Base-by-base conservation (phyloP, 2,113 vertebrate genomes). In the Cyrtonyx montezumae region DNA sequence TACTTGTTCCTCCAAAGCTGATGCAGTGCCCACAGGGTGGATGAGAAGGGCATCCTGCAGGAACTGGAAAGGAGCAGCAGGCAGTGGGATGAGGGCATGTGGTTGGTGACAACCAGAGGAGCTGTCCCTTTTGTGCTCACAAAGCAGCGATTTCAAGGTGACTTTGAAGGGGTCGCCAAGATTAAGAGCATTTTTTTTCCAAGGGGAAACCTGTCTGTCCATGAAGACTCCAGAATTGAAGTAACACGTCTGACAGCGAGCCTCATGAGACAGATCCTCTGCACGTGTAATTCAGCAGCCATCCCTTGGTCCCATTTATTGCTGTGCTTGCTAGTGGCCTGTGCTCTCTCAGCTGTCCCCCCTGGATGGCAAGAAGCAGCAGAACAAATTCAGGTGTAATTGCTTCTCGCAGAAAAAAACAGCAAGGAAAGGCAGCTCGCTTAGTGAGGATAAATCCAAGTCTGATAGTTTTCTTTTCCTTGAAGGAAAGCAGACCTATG, bases 311-410 rank as follows among this genome's bases (percentile, higher is more conserved):
- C 59, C 55, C 59, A 12, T 69, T 73, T 42, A 70, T 34, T 73
- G 42, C 70, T 45, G 1, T 0, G 0, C 63, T 92, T 89, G 32
- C 65, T 90, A 70, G 70, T 61, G 87, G 48, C 55, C 67, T 0
- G 0, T 68, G 78, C 49, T 91, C 36, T 91, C 36, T 78, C 69
- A 55, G 34, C 16, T 4, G 0, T 70, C 37, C n/a, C 90, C 45
- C 58, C 2, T 5, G 23, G 42, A 49, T 0, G 0, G 30, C 61
- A 66, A 87, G 63, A 69, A 79, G 58, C 78, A 45, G 62, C 82
- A 61, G 53, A 83, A 92, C 42, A 73, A 92, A 87, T 87, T 79
- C 89, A 89, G 75, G 87, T 95, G 65, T 82, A 85, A 85, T 84
- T 87, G 37, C 84, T 87, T 93, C 75, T 84, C 18, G 23, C 40